Evolutionary conservation across 1,140 invertebrate genomes (phyloP).

Genomic region (Sipha flava): DNA sequence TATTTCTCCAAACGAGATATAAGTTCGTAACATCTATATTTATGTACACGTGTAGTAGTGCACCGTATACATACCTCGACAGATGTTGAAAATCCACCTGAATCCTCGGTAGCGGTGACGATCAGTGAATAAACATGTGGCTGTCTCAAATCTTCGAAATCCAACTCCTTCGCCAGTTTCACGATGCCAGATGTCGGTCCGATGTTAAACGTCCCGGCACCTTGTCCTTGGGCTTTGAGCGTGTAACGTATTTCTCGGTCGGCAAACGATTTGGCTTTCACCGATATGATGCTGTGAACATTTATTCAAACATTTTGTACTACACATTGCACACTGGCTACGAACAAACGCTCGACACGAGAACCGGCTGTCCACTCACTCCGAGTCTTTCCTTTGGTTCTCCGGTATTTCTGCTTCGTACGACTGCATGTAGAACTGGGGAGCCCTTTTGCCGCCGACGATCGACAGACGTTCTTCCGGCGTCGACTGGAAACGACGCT

Average conservation of each 20-base stretch:
- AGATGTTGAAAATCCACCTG: constrained; percentile 87
- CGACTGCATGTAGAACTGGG: constrained; percentile 86
- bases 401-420: constrained; percentile 92
- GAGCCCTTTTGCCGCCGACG: constrained; percentile 84
- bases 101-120: constrained; percentile 90
- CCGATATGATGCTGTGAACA: constrained; percentile 77
- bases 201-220: constrained; percentile 90
- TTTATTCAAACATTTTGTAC: no score
- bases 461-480: constrained; percentile 84
- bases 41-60: no score
- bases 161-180: constrained; percentile 86
- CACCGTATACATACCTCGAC: constrained; percentile 72
- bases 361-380: constrained; percentile 56
- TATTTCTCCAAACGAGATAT: no score
- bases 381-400: constrained; percentile 91
- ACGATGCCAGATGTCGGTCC: constrained; percentile 87
- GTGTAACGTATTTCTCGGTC: constrained; percentile 91
- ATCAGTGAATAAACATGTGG: constrained; percentile 85
- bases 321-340: no score
- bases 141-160: constrained; percentile 87
- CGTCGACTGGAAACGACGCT: constrained; percentile 79
- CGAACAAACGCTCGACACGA: no score
- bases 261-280: constrained; percentile 92
- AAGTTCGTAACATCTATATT: no score
- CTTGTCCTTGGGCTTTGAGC: constrained; percentile 84